These are phyloP conservation scores for Gasterosteus aculeatus DNA, from an alignment of 2,113 vertebrate species.

Conservation along the genomic window DNA sequence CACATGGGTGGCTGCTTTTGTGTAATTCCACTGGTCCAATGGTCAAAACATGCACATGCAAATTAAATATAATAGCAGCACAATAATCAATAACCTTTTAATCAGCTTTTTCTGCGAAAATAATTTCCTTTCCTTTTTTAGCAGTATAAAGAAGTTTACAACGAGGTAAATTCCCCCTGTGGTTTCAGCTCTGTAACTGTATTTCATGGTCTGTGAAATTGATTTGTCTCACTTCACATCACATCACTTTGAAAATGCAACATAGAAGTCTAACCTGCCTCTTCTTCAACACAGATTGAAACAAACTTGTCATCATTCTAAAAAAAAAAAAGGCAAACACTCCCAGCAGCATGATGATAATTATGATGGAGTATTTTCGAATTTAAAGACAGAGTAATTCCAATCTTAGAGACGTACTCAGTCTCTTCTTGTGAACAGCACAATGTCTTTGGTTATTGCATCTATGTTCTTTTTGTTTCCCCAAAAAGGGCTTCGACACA, in stretches of 20 bases:
- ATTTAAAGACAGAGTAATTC: constrained; percentile 66
- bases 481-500: constrained; percentile 65
- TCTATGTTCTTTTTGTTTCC: constrained; percentile 74
- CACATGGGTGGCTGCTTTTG: not conserved
- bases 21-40: constrained; percentile 8
- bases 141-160: constrained; percentile 63
- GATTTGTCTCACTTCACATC: constrained; percentile 80
- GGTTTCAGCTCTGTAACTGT: constrained; percentile 75
- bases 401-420: constrained; percentile 53
- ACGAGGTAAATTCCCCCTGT: constrained; percentile 72
- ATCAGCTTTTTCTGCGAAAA: constrained; percentile 60
- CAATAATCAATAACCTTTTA: constrained; percentile 59
- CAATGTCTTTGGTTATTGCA: constrained; percentile 68
- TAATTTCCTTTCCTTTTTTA: constrained; percentile 63
- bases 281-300: constrained; percentile 69
- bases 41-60: not conserved
- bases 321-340: constrained; percentile 44
- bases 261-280: constrained; percentile 67
- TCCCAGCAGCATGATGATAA: constrained; percentile 56
- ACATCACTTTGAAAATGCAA: constrained; percentile 74
- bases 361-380: constrained; percentile 55
- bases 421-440: constrained; percentile 56
- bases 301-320: constrained; percentile 53
- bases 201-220: constrained; percentile 80
- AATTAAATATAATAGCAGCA: constrained; percentile 49